A percentile compares a stretch with the other conserved stretches of the same genome.
Conservation (phyloP, 2,113 vertebrate genomes). For the Urocynchramus pylzowi region DNA sequence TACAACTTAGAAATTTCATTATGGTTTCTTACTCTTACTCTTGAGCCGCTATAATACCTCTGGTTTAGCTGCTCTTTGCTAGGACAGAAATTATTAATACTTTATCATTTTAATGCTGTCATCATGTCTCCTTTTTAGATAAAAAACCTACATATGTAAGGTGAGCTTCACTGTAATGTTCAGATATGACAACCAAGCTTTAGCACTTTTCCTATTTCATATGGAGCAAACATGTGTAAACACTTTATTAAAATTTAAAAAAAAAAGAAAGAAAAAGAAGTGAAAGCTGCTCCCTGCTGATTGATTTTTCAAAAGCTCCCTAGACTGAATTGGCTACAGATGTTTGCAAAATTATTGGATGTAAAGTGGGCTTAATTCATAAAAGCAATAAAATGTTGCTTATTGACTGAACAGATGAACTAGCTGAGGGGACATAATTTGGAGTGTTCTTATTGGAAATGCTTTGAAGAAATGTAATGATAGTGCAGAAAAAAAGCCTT, state of each 20-base stretch:
- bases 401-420: conserved; percentile 77
- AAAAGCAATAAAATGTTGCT: conserved; percentile 76
- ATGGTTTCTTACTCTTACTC: neutral
- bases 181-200: neutral
- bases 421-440: conserved; percentile 74
- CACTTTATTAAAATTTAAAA: conserved; percentile 74
- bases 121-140: neutral
- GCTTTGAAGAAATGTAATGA: conserved; percentile 65
- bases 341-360: conserved; percentile 77
- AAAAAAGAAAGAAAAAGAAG: conserved; percentile 35
- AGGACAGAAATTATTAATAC: neutral
- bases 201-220: conserved; percentile 32
- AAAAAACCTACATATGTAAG: neutral
- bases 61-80: neutral
- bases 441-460: conserved; percentile 73
- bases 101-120: neutral
- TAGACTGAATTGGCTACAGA: conserved; percentile 72
- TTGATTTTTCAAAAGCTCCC: conserved; percentile 80
- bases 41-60: neutral
- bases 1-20: neutral
- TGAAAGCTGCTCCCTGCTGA: conserved; percentile 75
- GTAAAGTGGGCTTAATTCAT: conserved; percentile 78
- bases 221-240: conserved; percentile 71
- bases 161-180: neutral
- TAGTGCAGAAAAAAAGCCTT: conserved; percentile 49